phyloP scores from a whole-genome alignment of 2,797 vertebrate genomes.

The Chromis chromis region DNA sequence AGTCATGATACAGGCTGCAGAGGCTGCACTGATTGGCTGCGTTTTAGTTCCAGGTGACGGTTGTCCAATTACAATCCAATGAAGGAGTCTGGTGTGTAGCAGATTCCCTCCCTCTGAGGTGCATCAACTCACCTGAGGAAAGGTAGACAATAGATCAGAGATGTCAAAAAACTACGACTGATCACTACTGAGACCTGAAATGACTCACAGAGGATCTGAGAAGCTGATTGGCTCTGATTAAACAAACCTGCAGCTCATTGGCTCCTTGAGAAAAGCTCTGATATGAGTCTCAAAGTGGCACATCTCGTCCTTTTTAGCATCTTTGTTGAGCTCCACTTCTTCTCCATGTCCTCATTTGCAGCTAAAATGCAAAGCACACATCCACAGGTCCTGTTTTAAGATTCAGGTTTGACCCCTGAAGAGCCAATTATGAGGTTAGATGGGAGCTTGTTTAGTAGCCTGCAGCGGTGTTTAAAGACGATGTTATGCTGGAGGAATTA shows the following conservation, averaged over 20 bases:
- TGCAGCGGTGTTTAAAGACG: background rate
- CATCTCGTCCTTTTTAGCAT: background rate
- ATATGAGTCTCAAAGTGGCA: background rate
- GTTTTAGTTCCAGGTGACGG: slow-evolving; percentile 56
- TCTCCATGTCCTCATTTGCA: background rate
- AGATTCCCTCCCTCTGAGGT: slow-evolving; percentile 17
- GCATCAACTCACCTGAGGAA: slow-evolving; percentile 41
- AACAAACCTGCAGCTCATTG: slow-evolving; percentile 18
- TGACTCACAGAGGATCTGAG: background rate
- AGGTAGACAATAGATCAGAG: slow-evolving; percentile 6
- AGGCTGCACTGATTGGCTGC: slow-evolving; percentile 58
- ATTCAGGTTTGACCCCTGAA: slow-evolving; percentile 17
- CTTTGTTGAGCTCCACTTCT: background rate
- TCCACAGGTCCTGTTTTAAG: background rate
- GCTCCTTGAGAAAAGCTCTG: background rate
- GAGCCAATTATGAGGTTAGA: slow-evolving; percentile 28
- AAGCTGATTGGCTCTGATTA: slow-evolving; percentile 31
- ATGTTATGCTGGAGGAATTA: slow-evolving; percentile 3
- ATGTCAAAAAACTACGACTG: background rate
- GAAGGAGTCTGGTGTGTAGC: slow-evolving; percentile 4
- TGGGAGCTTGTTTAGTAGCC: slow-evolving; percentile 20
- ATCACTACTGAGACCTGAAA: background rate
- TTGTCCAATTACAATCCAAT: slow-evolving; percentile 62
- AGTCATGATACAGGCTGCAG: background rate
- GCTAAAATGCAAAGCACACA: slow-evolving; percentile 16